Percentiles rank a stretch among this genome's conserved stretches.
Conservation (phyloP, 2,113 vertebrate genomes). For the Alosa alosa region DNA sequence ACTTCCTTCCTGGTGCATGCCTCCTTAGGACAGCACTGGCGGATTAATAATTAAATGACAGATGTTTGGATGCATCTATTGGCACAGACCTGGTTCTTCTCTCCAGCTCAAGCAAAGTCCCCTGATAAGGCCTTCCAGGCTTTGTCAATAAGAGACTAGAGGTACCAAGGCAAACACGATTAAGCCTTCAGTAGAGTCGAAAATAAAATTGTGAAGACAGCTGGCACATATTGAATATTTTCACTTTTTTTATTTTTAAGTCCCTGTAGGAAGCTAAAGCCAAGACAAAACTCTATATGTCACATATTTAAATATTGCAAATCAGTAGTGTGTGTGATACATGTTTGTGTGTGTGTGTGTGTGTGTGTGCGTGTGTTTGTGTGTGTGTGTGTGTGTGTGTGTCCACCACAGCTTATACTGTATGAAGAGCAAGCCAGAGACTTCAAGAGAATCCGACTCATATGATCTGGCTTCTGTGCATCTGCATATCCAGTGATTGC, state of each 20-base stretch:
- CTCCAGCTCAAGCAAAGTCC: constrained; percentile 27
- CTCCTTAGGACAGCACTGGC: constrained; percentile 49
- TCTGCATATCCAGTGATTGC: too few relatives aligned
- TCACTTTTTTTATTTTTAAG: neutral
- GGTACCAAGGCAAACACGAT: neutral
- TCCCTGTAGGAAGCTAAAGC: neutral
- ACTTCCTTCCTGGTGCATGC: constrained; percentile 25
- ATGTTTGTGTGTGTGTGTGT: too few relatives aligned
- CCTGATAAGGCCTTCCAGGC: constrained; percentile 31
- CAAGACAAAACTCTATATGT: neutral
- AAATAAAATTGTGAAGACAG: neutral
- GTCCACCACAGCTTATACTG: too few relatives aligned
- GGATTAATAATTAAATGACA: constrained; percentile 60
- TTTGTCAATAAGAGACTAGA: constrained; percentile 29
- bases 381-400: too few relatives aligned
- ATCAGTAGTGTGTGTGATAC: too few relatives aligned
- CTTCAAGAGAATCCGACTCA: too few relatives aligned
- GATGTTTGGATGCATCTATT: constrained; percentile 55
- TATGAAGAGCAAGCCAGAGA: too few relatives aligned
- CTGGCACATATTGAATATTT: neutral
- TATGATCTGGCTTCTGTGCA: too few relatives aligned
- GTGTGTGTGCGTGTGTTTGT: too few relatives aligned
- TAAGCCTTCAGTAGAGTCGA: neutral
- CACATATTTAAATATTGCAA: too few relatives aligned
- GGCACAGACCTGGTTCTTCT: constrained; percentile 23